These are phyloP conservation scores for Campoletis raptor DNA, from an alignment of 2,888 invertebrate species.

Conservation along the genomic window DNA sequence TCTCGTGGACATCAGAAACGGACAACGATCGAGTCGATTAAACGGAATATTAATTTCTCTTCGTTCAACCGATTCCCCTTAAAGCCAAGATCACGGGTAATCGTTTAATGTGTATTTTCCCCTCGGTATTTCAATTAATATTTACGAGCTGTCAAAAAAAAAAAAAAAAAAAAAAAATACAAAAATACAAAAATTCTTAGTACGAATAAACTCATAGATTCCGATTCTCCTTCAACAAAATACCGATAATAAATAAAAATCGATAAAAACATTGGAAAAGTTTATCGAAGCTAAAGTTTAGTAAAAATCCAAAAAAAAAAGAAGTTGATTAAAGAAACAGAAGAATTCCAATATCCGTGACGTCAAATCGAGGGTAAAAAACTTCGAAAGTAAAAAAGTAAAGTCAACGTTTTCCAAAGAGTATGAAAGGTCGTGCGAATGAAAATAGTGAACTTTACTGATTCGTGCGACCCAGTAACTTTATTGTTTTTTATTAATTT, in stretches of 20 bases:
- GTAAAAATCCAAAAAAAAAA: neutral
- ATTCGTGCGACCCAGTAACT: constrained; percentile 16
- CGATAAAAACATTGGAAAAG: neutral
- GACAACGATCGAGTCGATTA: constrained; percentile 47
- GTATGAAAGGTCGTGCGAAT: neutral
- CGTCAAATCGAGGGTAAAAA: neutral
- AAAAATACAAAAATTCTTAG: neutral
- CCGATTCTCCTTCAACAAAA: neutral
- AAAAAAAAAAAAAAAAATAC: neutral
- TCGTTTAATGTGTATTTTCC: constrained; percentile 1
- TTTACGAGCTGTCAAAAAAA: neutral
- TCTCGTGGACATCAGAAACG: constrained; percentile 18
- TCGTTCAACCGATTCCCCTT: constrained; percentile 44
- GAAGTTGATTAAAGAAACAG: neutral
- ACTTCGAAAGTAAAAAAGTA: neutral
- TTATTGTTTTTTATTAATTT: neutral
- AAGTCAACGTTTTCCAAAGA: neutral
- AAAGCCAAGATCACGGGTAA: constrained; percentile 46
- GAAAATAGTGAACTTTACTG: neutral
- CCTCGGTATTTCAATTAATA: constrained; percentile 1
- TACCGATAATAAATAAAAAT: neutral
- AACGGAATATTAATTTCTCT: constrained; percentile 54
- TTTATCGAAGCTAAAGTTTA: neutral
- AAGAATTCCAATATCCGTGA: neutral
- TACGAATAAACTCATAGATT: neutral